A percentile compares a stretch with the other conserved stretches of the same genome.
Evolutionary conservation across 2,797 vertebrate species (phyloP).

Genomic region (Numenius phaeopus): DNA sequence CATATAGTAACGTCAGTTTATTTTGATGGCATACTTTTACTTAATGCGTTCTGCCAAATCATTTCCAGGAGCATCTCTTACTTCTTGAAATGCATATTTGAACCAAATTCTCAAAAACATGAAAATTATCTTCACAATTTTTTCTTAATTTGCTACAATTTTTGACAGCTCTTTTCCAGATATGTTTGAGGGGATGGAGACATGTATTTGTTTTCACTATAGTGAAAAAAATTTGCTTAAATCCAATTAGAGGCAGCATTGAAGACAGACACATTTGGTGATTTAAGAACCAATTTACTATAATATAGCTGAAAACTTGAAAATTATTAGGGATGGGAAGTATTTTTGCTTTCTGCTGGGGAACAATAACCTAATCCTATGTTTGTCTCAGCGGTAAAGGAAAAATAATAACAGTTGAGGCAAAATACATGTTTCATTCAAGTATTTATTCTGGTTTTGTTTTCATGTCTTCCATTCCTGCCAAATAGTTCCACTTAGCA

Average conservation of each 20-base stretch:
- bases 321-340: background rate
- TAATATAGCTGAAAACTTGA: background rate
- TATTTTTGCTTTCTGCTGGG: background rate
- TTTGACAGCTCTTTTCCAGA: background rate
- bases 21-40: background rate
- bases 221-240: background rate
- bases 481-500: background rate
- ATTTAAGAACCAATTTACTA: background rate
- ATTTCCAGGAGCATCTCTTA: background rate
- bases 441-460: background rate
- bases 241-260: background rate
- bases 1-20: background rate
- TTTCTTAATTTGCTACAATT: background rate
- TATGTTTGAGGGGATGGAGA: background rate
- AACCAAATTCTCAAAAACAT: background rate
- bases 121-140: background rate
- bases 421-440: background rate
- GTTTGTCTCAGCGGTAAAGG: background rate
- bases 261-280: fast-evolving
- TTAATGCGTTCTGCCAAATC: background rate
- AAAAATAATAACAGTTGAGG: background rate
- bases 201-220: background rate
- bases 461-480: background rate
- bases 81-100: background rate
- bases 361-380: background rate